Evolutionary conservation across 2,888 invertebrate species (phyloP), one percentile per base, ranked within the genome.

Genomic region (Xylocampa areola): DNA sequence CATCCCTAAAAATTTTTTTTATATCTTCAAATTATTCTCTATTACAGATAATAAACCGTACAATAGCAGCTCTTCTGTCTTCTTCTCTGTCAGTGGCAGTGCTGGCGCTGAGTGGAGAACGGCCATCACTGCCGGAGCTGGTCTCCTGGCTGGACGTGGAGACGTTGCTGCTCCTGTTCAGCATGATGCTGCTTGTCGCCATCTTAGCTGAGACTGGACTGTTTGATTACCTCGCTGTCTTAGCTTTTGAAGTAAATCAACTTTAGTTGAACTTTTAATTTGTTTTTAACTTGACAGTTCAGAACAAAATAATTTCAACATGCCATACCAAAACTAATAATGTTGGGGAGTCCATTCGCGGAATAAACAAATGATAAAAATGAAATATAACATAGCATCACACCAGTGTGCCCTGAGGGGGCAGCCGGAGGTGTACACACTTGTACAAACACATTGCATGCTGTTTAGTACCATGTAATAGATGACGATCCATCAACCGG

Each of bases 181-280:
- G 97, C 13, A 98, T 98, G 98, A 98, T 98, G 98, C 94, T 97
- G 0, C 89, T 98, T 14, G 97, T 98, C 0, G 96, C 97, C 2
- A 96, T 98, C 55, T 94, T 97, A 50, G 96, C 97, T 0, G 97
- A 98, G 82, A 97, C 97, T 0, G 97, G 98, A 1, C 94, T 97
- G 74, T 98, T 98, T 76, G 97, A 98, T 88, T 97, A 96, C 82
- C 87, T 97, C 50, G 97, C 98, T 3, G 96, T 97, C 0, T 89
- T 95, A 68, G 96, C 96, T n/a, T 97, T 95, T 76, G 96, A 96
- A 90, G 97, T 96, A 84, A 47, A 43, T 58, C 4, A 2, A 13
- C 11, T 4, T 23, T 2, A 6, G 5, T 14, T 2, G 13, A 1
- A 13, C 7, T 8, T 33, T 7, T 33, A 2, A 33, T 33, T 33